Evolutionary conservation across 2,888 invertebrate genomes (phyloP).

Genomic region (Ochlodes sylvanus): DNA sequence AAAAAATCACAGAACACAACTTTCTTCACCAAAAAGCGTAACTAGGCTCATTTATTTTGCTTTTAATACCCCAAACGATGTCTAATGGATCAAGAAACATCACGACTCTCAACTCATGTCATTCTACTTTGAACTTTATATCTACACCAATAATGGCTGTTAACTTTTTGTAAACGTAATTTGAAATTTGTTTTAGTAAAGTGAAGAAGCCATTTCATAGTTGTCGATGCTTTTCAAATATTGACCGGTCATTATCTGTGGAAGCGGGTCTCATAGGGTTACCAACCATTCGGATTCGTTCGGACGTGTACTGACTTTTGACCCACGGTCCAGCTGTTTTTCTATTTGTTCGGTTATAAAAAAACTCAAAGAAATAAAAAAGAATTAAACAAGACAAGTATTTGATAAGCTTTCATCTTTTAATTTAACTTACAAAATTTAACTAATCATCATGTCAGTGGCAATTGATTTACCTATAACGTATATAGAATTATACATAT

Average conservation of each 20-base stretch:
- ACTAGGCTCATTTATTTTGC: conserved; percentile 58
- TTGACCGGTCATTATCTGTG: conserved; percentile 80
- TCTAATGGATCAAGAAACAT: conserved; percentile 70
- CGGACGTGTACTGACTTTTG: no score
- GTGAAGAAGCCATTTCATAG: conserved; percentile 76
- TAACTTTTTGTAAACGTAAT: neutral
- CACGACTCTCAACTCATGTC: conserved; percentile 40
- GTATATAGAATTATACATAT: no score
- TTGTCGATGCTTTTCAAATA: conserved; percentile 82
- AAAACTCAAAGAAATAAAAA: no score
- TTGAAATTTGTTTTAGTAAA: conserved; percentile 53
- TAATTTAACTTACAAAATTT: no score
- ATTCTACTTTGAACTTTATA: conserved; percentile 22
- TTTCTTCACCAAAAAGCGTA: conserved; percentile 25
- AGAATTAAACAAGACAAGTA: no score
- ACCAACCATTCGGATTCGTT: no score
- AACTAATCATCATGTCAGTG: no score
- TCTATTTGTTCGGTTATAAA: no score
- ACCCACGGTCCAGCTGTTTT: no score
- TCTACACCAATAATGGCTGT: neutral
- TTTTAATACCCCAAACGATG: conserved; percentile 63
- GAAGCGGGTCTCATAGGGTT: conserved; percentile 50
- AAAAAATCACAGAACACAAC: conserved; percentile 1
- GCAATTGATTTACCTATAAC: no score
- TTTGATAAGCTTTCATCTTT: no score